Evolutionary conservation across 2,797 vertebrate genomes (phyloP), one percentile per base, ranked within the genome.

Genomic region (Tiaroga cobitis): DNA sequence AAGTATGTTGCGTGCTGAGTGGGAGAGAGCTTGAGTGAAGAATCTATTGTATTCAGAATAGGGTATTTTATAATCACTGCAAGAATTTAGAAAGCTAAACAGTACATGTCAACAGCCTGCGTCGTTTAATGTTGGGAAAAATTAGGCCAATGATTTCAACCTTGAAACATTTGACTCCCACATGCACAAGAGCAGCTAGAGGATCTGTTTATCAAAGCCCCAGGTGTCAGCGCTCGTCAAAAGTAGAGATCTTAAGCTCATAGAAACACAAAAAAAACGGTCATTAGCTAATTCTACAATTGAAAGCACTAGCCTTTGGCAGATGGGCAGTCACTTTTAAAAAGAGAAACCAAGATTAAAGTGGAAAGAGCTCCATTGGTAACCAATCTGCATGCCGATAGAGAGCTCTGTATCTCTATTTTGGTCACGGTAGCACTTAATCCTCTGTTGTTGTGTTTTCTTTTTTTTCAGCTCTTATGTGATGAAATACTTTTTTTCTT

Each of bases 81-180:
- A 69, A 69, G 63, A 68, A 74, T 78, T 82, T 78, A n/a, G 63
- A 89, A 51, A 56, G 49, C 63, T 51, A 39, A 32, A 81, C 68
- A 78, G 82, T 81, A 56, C 69, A 87, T 73, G 87, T 89, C 90
- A 84, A 78, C 69, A 82, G 37, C 41, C 82, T 51, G 11, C 68
- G 72, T 37, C 70, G 67, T 86, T 81, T 84, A 90, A 88, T 79
- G 65, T 63, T 81, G 69, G 21, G 29, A 37, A 49, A 78, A 80
- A 83, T 46, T 59, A 81, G 75, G 83, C 80, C 88, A 89, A 83
- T 84, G 82, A 88, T 89, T 85, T 80, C 78, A 88, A 87, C 85
- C 86, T 87, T 83, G 84, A 87, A 89, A 83, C 51, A 65, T 68
- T 87, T 81, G 81, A 88, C 78, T 90, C 86, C 87, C 86, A 84